A percentile compares a stretch with the other conserved stretches of the same genome.
These are phyloP conservation scores for Bucorvus abyssinicus DNA, from an alignment of 2,797 vertebrate genomes.

Conservation along the genomic window DNA sequence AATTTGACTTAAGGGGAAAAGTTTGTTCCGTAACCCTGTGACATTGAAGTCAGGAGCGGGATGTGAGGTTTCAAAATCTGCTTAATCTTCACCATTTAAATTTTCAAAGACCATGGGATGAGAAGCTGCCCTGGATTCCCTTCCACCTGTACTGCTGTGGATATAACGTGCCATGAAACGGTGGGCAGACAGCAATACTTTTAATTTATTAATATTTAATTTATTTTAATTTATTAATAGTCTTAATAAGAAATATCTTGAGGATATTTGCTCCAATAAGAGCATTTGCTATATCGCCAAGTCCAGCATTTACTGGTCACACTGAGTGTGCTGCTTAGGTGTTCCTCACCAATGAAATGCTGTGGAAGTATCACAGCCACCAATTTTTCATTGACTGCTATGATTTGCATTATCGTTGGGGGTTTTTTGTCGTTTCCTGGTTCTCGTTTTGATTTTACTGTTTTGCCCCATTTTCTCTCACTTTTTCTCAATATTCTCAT, in stretches of 20 bases:
- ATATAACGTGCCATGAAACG: neutral
- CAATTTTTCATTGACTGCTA: neutral
- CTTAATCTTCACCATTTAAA: neutral
- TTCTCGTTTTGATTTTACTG: neutral
- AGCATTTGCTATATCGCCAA: rapidly evolving
- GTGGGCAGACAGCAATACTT: neutral
- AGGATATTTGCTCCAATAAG: neutral
- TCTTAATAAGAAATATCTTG: neutral
- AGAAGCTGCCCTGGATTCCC: neutral
- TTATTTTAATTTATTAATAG: neutral
- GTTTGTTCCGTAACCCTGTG: neutral
- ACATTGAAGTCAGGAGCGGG: neutral
- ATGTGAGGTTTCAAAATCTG: neutral
- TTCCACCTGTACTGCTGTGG: neutral
- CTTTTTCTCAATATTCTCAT: neutral
- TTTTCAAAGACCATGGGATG: neutral
- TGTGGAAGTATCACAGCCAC: neutral
- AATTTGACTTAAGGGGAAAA: neutral
- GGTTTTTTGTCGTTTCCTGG: rapidly evolving
- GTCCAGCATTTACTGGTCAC: neutral
- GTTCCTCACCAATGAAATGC: neutral
- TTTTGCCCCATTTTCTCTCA: neutral
- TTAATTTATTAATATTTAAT: too few species aligned
- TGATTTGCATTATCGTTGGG: neutral
- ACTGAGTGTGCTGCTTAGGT: neutral